Evolutionary conservation across 2,888 invertebrate species (phyloP).

Genomic region (Drosophila austrosaltans): DNA sequence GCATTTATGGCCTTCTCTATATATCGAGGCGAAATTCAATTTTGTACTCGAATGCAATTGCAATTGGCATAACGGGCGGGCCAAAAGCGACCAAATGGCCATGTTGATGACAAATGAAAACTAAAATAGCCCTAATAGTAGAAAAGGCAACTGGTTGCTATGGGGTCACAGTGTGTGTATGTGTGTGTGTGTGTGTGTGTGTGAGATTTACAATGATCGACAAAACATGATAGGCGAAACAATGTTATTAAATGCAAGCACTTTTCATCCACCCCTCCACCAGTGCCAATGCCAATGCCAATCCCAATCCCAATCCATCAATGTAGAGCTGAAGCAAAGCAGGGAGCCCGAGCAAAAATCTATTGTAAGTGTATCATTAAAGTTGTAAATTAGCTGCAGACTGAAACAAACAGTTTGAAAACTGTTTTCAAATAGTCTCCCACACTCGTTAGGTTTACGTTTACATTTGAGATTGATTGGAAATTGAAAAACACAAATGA

Average conservation of each 20-base stretch:
- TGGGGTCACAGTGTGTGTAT: not conserved
- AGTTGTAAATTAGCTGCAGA: slow-evolving; percentile 5
- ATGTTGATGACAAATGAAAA: slow-evolving; percentile 72
- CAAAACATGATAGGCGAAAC: slow-evolving; percentile 7
- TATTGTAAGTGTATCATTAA: slow-evolving; percentile 2
- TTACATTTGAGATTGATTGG: too few species aligned
- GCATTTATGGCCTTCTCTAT: slow-evolving; percentile 42
- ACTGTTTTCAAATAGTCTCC: not conserved
- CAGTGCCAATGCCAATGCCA: not conserved
- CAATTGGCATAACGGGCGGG: slow-evolving; percentile 58
- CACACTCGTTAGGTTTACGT: too few species aligned
- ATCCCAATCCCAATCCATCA: not conserved
- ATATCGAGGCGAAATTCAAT: slow-evolving; percentile 61
- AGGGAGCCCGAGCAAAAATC: not conserved
- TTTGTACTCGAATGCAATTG: slow-evolving; percentile 68
- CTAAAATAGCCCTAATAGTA: slow-evolving; percentile 60
- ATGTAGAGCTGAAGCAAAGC: not conserved
- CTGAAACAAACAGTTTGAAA: not conserved
- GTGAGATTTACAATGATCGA: slow-evolving; percentile 2
- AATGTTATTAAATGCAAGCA: slow-evolving; percentile 7
- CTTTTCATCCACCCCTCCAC: not conserved
- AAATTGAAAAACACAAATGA: too few species aligned
- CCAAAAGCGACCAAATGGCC: slow-evolving; percentile 54
- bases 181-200: not conserved
- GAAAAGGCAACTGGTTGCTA: slow-evolving; percentile 42